Conservation (phyloP, 2,888 invertebrate genomes). For the Drosophila mettleri region DNA sequence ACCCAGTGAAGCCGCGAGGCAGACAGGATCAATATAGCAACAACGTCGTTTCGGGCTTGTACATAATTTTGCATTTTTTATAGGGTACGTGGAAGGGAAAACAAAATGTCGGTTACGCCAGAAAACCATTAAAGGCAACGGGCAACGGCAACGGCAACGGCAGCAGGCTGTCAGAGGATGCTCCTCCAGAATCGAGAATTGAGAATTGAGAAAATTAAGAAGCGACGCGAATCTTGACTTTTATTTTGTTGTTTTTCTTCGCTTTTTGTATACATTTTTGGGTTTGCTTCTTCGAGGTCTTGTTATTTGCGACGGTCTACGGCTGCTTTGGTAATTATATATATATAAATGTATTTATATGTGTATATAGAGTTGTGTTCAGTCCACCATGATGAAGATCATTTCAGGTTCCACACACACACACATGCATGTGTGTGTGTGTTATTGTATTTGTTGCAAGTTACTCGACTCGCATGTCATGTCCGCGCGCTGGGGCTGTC, state of each 20-base stretch:
- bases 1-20: slow-evolving; percentile 40
- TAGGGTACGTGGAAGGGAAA: slow-evolving; percentile 57
- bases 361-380: slow-evolving; percentile 50
- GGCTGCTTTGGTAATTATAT: slow-evolving; percentile 74
- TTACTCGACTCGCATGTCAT: slow-evolving; percentile 80
- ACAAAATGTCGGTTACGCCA: slow-evolving; percentile 84
- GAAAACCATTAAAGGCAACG: slow-evolving; percentile 76
- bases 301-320: slow-evolving; percentile 57
- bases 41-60: slow-evolving; percentile 73
- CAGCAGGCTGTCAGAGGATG: slow-evolving; percentile 33
- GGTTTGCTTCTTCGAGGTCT: slow-evolving; percentile 36
- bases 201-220: slow-evolving; percentile 76
- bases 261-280: slow-evolving; percentile 19
- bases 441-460: slow-evolving; percentile 46
- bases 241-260: slow-evolving; percentile 19
- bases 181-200: slow-evolving; percentile 32
- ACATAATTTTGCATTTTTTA: slow-evolving; percentile 83
- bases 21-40: slow-evolving; percentile 77
- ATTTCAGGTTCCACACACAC: slow-evolving; percentile 51
- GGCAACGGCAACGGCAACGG: background rate
- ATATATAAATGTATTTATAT: slow-evolving; percentile 33
- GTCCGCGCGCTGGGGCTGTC: slow-evolving; percentile 83
- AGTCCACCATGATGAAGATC: slow-evolving; percentile 79
- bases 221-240: slow-evolving; percentile 46
- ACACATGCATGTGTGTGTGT: background rate